Base-by-base conservation (phyloP, 2,888 invertebrate species). In the Sphinx pinastri region DNA sequence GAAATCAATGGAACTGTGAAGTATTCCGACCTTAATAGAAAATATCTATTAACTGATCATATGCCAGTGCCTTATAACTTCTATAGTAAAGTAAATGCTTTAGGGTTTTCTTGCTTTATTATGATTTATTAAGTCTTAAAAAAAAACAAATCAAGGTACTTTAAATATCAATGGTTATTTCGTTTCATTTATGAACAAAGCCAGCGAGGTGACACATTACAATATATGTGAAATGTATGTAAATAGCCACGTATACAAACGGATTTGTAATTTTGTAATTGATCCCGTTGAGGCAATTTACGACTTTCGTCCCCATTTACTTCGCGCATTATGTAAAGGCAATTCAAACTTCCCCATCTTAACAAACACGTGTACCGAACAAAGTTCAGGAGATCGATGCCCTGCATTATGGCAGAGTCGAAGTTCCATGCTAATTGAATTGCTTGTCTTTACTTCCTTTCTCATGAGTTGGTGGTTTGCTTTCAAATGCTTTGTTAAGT, bases 301-400 rank as follows among this genome's bases (percentile, higher is more conserved):
- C 49, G 63, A 63, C 63, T 63, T 63, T 63, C 45, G 25, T 47
- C 63, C 63, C 63, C 63, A 63, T 63, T 63, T 63, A 63, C 63
- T 19, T 63, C 63, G 47, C 63, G 63, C 47, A 63, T 63, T 49
- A 63, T 63, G 63, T 63, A 63, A 63, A 63, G 49, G 63, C 63
- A 63, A 63, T 63, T 63, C 63, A 63, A 63, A 63, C 63, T 63
- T 63, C 63, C 47, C 63, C 63, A 63, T 49, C 63, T 63, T 63
- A 63, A 63, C 60, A 60, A 60, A 60, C 63, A 25, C 63, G 63
- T 63, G 63, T 63, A 63, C 63, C 11, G 49, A 63, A 49, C 63
- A 63, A 49, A 63, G 63, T 63, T 63, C 13, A 13, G 12, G 49
- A 49, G 63, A 63, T 63, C 63, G 63, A 63, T 63, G 49, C 63